Evolutionary conservation across 2,888 invertebrate species (phyloP).

Genomic region (Melinopterus prodromus): DNA sequence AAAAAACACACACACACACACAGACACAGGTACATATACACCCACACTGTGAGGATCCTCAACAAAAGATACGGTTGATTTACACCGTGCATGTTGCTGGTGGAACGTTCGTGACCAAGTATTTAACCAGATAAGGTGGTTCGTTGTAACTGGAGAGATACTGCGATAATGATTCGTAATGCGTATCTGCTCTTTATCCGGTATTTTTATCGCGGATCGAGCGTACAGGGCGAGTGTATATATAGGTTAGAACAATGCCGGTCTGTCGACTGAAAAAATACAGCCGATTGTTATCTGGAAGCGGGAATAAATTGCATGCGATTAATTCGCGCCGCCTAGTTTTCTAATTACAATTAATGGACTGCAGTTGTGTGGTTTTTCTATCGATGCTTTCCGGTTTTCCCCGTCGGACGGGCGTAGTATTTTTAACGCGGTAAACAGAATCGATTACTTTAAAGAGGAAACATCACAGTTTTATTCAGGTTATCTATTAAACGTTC

Average conservation of each 20-base stretch:
- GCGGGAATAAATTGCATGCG: neutral
- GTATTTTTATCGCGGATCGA: neutral
- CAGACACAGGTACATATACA: neutral
- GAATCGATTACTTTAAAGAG: neutral
- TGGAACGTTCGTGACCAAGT: neutral
- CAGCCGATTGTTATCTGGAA: neutral
- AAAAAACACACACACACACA: neutral
- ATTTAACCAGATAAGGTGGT: neutral
- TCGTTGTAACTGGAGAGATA: neutral
- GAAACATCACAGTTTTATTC: neutral
- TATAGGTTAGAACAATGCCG: neutral
- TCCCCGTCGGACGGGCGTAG: neutral
- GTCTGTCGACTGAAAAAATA: neutral
- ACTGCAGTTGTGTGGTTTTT: neutral
- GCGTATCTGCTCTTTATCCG: neutral
- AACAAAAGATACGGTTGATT: neutral
- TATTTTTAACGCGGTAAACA: neutral
- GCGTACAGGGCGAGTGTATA: neutral
- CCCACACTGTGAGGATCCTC: neutral
- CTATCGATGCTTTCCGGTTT: neutral
- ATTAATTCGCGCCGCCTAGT: neutral
- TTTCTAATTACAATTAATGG: neutral
- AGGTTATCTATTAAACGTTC: neutral
- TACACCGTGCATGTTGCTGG: neutral
- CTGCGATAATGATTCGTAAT: neutral